These are phyloP conservation scores for Philereme vetulata DNA, from an alignment of 2,888 invertebrate species.

Conservation along the genomic window DNA sequence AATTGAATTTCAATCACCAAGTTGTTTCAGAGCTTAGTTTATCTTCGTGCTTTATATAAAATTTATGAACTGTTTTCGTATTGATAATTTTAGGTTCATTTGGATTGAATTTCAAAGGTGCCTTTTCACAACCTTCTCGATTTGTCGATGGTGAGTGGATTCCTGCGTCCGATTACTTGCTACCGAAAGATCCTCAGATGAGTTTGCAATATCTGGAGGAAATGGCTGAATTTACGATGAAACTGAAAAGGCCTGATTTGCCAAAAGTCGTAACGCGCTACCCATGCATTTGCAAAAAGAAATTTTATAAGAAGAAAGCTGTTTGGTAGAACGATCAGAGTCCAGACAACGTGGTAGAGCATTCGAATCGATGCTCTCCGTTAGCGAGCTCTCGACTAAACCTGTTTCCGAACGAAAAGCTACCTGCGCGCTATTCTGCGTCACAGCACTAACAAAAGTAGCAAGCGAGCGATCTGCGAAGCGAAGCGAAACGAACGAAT, in stretches of 20 bases:
- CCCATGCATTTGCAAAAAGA: conserved; percentile 58
- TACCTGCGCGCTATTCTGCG: conserved; percentile 38
- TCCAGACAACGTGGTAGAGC: background rate
- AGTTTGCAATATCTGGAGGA: conserved; percentile 62
- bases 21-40: background rate
- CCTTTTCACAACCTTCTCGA: conserved; percentile 84
- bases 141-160: conserved; percentile 70
- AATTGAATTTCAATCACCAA: background rate
- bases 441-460: conserved; percentile 36
- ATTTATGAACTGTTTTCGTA: background rate
- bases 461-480: conserved; percentile 14
- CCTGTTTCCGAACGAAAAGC: conserved; percentile 37
- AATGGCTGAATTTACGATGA: conserved; percentile 59
- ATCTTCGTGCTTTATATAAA: background rate
- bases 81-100: conserved; percentile 69
- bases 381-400: conserved; percentile 28
- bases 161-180: conserved; percentile 64
- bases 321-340: conserved; percentile 38
- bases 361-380: conserved; percentile 21
- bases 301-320: conserved; percentile 43
- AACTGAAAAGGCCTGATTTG: conserved; percentile 51
- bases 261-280: conserved; percentile 52
- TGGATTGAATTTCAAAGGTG: conserved; percentile 77
- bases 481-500: conserved; percentile 27
- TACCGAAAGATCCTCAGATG: conserved; percentile 66